Evolutionary conservation across 2,113 vertebrate genomes (phyloP).

Genomic region (Castor canadensis): DNA sequence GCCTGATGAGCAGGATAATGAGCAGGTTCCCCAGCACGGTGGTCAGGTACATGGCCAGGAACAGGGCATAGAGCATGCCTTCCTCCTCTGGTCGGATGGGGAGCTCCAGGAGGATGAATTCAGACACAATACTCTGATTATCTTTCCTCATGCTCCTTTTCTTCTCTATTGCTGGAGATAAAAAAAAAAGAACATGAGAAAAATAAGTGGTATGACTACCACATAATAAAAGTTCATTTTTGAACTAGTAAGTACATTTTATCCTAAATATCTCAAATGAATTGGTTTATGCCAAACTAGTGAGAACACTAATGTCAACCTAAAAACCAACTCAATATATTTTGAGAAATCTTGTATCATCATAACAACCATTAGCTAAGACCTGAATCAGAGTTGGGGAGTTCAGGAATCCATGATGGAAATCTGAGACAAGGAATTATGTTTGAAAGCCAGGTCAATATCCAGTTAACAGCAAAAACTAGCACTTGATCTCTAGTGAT

Average conservation of each 20-base stretch:
- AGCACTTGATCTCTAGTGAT: neutral
- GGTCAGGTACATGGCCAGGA: no score
- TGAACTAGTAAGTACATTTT: neutral
- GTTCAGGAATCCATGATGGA: neutral
- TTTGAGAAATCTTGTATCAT: neutral
- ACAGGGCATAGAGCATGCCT: no score
- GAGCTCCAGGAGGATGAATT: conserved; percentile 69
- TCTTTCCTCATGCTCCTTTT: neutral
- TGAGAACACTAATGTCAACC: neutral
- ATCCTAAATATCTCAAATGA: neutral
- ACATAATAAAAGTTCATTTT: neutral
- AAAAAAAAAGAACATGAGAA: neutral
- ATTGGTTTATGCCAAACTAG: neutral
- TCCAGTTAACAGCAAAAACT: neutral
- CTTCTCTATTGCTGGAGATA: neutral
- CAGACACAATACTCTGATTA: conserved; percentile 1
- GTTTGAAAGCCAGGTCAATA: neutral
- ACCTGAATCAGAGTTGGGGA: neutral
- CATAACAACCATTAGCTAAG: neutral
- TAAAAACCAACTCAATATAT: neutral
- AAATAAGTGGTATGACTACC: neutral
- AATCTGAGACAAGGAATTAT: neutral
- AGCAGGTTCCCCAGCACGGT: no score
- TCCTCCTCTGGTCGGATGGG: no score
- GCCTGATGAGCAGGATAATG: no score